Evolutionary conservation across 2,888 invertebrate species (phyloP).

Genomic region (Acronicta aceris): DNA sequence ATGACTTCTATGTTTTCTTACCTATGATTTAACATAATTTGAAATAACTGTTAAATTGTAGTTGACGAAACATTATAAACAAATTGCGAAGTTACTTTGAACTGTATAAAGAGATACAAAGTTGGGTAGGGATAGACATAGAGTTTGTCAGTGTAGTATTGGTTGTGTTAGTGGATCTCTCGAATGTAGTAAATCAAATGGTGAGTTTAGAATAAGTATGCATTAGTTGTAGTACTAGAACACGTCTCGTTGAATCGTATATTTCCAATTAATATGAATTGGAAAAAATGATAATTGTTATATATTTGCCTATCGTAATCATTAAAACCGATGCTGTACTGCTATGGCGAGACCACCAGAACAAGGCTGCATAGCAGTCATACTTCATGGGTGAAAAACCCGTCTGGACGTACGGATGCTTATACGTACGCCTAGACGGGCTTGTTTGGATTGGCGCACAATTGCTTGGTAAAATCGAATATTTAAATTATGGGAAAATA

Average conservation of each 20-base stretch:
- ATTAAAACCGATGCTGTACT: constrained; percentile 5
- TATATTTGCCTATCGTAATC: constrained; percentile 12
- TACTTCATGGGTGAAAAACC: no score
- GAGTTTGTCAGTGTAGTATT: constrained; percentile 57
- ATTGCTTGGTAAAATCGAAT: no score
- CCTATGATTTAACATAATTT: constrained; percentile 21
- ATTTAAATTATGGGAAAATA: no score
- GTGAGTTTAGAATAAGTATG: constrained; percentile 52
- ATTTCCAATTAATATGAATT: constrained; percentile 25
- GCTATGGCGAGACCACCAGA: background rate
- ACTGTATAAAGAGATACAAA: constrained; percentile 32
- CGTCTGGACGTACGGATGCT: no score
- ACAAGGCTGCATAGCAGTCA: background rate
- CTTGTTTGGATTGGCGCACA: no score
- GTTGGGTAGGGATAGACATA: constrained; percentile 28
- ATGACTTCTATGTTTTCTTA: constrained; percentile 41
- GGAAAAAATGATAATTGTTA: constrained; percentile 11
- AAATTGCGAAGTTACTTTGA: constrained; percentile 24
- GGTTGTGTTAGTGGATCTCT: constrained; percentile 77
- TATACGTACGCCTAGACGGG: no score
- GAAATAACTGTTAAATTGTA: constrained; percentile 19
- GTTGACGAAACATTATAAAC: constrained; percentile 34
- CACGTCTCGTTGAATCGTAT: constrained; percentile 14
- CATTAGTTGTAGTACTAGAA: constrained; percentile 35
- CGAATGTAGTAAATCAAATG: constrained; percentile 62